Evolutionary conservation across 1,140 invertebrate genomes (phyloP).

Genomic region (Drosophila equinoxialis): DNA sequence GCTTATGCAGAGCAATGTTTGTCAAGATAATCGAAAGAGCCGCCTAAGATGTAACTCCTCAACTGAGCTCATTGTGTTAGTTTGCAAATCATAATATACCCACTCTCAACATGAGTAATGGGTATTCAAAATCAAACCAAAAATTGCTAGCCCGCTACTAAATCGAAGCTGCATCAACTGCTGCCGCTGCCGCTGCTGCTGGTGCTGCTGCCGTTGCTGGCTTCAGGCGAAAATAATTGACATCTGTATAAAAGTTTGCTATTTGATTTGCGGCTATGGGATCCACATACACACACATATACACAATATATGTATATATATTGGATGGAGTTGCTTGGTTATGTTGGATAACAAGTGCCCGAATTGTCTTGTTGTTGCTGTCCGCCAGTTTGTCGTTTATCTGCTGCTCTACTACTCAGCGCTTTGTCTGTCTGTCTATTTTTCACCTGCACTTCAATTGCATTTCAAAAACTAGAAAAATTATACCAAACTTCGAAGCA

Average conservation of each 20-base stretch:
- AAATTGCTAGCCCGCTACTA: slow-evolving; percentile 61
- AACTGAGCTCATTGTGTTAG: too few relatives aligned
- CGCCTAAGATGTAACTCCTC: neutral
- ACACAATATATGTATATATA: neutral
- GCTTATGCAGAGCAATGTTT: too few relatives aligned
- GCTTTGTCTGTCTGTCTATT: slow-evolving; percentile 61
- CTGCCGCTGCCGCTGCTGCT: neutral
- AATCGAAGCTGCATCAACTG: slow-evolving; percentile 47
- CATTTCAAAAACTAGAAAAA: slow-evolving; percentile 58
- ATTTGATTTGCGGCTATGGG: slow-evolving; percentile 52
- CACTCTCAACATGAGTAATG: neutral
- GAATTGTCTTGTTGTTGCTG: slow-evolving; percentile 34
- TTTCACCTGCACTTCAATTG: slow-evolving; percentile 67
- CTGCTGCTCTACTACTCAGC: slow-evolving; percentile 6
- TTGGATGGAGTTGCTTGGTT: slow-evolving; percentile 14
- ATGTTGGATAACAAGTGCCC: slow-evolving; percentile 66
- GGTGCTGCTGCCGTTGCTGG: slow-evolving; percentile 1
- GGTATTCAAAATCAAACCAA: slow-evolving; percentile 26
- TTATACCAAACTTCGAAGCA: slow-evolving; percentile 46
- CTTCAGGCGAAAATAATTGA: slow-evolving; percentile 75
- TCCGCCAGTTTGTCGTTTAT: slow-evolving; percentile 53
- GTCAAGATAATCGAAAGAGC: neutral
- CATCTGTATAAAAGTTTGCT: slow-evolving; percentile 70
- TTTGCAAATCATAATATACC: neutral
- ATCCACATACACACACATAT: slow-evolving; percentile 2